phyloP scores from a whole-genome alignment of 2,113 vertebrate species.

The Tor tambroides region DNA sequence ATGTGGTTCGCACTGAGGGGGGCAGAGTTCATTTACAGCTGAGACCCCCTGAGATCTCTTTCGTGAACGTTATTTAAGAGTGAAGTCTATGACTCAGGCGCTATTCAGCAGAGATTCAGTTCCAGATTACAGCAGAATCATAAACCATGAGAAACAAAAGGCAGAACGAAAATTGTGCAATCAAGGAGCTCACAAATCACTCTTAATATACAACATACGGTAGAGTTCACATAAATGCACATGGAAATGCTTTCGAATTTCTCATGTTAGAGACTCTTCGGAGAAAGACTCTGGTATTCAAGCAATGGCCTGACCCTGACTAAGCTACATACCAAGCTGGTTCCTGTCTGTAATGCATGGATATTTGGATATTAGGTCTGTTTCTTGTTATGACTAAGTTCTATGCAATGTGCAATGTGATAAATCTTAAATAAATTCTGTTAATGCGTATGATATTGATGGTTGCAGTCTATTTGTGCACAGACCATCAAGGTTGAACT shows the following conservation, averaged over 20 bases:
- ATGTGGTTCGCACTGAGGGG: constrained; percentile 6
- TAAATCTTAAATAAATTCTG: not conserved
- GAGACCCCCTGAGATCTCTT: constrained; percentile 32
- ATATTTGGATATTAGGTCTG: not conserved
- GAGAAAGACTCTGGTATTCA: not conserved
- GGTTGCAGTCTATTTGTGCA: not conserved
- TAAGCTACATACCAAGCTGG: constrained; percentile 6
- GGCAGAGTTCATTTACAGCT: constrained; percentile 51
- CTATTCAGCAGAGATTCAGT: constrained; percentile 7
- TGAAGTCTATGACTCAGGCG: constrained; percentile 38
- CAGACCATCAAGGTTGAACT: not conserved
- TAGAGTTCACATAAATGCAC: constrained; percentile 3
- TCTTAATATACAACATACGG: constrained; percentile 26
- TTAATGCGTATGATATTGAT: not conserved
- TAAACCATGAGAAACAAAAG: constrained; percentile 23
- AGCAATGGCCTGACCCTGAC: not conserved
- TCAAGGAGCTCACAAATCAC: constrained; percentile 26
- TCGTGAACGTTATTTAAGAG: constrained; percentile 26
- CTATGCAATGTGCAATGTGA: not conserved
- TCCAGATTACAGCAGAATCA: constrained; percentile 21
- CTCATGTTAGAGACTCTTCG: not conserved
- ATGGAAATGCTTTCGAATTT: constrained; percentile 3
- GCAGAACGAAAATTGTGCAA: constrained; percentile 21
- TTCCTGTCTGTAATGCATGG: not conserved
- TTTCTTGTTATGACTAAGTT: constrained; percentile 7